phyloP scores from a whole-genome alignment of 2,888 invertebrate genomes.

The Anaspis maculata region DNA sequence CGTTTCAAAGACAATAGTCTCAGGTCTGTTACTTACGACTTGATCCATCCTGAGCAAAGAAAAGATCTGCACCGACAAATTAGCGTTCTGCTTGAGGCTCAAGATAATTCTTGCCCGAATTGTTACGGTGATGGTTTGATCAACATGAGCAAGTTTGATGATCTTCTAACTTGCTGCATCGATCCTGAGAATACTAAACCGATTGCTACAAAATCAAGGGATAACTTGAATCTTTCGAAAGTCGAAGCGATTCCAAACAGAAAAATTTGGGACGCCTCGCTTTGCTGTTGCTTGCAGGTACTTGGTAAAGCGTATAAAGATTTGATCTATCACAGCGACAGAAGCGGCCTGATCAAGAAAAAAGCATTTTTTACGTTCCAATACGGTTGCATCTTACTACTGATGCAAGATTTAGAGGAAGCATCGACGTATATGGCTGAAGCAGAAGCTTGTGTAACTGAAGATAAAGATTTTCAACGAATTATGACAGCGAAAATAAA shows the following conservation, averaged over 20 bases:
- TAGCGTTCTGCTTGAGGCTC: slow-evolving; percentile 45
- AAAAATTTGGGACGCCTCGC: slow-evolving; percentile 23
- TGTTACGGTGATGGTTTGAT: slow-evolving; percentile 31
- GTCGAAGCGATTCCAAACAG: slow-evolving; percentile 7
- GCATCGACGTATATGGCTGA: slow-evolving; percentile 22
- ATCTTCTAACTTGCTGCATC: slow-evolving; percentile 6
- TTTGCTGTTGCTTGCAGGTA: slow-evolving; percentile 29
- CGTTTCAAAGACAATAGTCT: slow-evolving; percentile 48
- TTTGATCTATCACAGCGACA: slow-evolving; percentile 22
- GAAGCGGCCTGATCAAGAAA: slow-evolving; percentile 24
- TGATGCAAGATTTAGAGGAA: slow-evolving; percentile 28
- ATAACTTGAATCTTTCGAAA: not conserved
- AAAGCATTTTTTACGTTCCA: slow-evolving; percentile 32
- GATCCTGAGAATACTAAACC: slow-evolving; percentile 6
- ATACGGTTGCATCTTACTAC: slow-evolving; percentile 31
- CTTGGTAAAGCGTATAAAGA: slow-evolving; percentile 19
- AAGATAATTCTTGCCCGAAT: slow-evolving; percentile 45
- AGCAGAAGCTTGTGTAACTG: slow-evolving; percentile 12
- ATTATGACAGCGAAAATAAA: slow-evolving; percentile 23
- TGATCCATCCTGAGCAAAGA: slow-evolving; percentile 48
- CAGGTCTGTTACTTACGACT: slow-evolving; percentile 47
- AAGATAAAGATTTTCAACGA: slow-evolving; percentile 14
- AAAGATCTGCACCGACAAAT: slow-evolving; percentile 49
- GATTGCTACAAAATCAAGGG: not conserved
- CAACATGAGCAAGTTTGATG: slow-evolving; percentile 3